Evolutionary conservation across 2,113 vertebrate genomes (phyloP).

Genomic region (Australoheros scitulus): DNA sequence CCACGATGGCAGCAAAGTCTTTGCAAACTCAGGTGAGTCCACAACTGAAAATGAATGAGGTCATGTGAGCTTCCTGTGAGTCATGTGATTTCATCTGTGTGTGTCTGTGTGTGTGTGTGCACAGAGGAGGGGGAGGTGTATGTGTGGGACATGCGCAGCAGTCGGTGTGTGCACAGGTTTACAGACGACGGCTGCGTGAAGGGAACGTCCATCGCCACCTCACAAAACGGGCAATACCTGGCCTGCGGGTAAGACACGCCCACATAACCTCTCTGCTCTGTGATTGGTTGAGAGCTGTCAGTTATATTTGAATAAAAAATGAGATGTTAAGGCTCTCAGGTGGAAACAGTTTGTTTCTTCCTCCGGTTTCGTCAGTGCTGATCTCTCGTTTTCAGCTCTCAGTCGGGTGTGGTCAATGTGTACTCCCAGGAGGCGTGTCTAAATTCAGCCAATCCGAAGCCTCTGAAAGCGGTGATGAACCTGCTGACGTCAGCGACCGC

Average conservation of each 20-base stretch:
- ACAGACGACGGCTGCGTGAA: conserved; percentile 89
- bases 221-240: conserved; percentile 87
- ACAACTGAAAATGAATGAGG: neutral
- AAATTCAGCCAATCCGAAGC: conserved; percentile 82
- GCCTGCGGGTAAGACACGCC: conserved; percentile 89
- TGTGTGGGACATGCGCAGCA: conserved; percentile 91
- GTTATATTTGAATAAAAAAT: neutral
- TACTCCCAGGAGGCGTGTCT: conserved; percentile 89
- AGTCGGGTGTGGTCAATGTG: conserved; percentile 91
- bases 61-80: neutral
- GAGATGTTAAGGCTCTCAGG: no score
- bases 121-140: conserved; percentile 93
- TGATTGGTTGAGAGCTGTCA: conserved; percentile 1
- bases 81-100: conserved; percentile 10
- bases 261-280: neutral
- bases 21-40: conserved; percentile 81
- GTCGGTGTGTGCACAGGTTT: conserved; percentile 88
- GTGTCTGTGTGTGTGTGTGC: neutral
- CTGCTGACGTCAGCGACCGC: conserved; percentile 87
- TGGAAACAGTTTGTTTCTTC: no score
- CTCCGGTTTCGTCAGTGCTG: no score
- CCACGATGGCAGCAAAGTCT: conserved; percentile 87
- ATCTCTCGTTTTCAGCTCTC: conserved; percentile 72
- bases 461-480: conserved; percentile 91
- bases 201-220: conserved; percentile 86